A percentile compares a stretch with the other conserved stretches of the same genome.
Evolutionary conservation across 2,113 vertebrate species (phyloP).

Genomic region (Desmodus rotundus): DNA sequence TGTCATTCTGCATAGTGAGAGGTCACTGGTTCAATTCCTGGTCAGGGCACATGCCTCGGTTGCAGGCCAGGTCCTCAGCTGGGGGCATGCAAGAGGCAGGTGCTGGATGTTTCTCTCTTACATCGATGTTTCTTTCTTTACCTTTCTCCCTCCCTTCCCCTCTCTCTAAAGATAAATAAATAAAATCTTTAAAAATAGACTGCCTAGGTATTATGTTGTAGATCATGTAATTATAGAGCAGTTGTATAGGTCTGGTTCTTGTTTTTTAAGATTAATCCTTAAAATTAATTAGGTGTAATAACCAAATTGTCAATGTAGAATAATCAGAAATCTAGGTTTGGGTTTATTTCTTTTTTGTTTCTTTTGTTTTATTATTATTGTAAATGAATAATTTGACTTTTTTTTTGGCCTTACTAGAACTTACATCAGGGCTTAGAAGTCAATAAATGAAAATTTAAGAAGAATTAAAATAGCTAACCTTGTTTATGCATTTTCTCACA

Average conservation of each 20-base stretch:
- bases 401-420: background rate
- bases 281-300: background rate
- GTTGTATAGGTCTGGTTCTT: background rate
- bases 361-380: background rate
- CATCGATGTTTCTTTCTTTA: too few relatives aligned
- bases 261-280: background rate
- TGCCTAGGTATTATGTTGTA: background rate
- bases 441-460: conserved; percentile 17
- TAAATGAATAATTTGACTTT: background rate
- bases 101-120: too few relatives aligned
- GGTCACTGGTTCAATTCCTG: too few relatives aligned
- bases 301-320: background rate
- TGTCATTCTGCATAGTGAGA: too few relatives aligned
- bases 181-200: background rate
- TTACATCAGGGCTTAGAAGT: background rate
- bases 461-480: conserved; percentile 19
- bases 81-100: too few relatives aligned
- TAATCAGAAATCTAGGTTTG: background rate
- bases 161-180: too few relatives aligned
- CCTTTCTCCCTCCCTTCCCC: too few relatives aligned
- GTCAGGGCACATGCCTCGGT: too few relatives aligned
- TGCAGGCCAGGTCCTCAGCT: too few relatives aligned
- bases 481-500: background rate
- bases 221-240: background rate
- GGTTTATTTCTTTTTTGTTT: background rate